Evolutionary conservation across 92 coral and sea anemone species (phyloP).

Genomic region (Isaurus tuberculatus): DNA sequence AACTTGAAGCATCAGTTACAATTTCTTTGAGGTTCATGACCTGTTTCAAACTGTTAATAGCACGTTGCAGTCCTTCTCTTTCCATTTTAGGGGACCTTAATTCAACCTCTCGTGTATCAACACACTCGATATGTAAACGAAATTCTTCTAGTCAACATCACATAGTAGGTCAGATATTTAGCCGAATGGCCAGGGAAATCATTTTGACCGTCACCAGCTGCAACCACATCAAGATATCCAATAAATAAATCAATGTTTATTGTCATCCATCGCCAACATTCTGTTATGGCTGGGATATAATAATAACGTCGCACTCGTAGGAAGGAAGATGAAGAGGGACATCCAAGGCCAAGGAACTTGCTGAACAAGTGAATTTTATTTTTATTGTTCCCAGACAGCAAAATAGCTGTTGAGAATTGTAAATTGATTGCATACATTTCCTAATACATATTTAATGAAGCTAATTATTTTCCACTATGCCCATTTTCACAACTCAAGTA

Average conservation of each 20-base stretch:
- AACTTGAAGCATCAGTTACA: not conserved
- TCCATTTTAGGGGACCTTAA: constrained; percentile 51
- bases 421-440: not conserved
- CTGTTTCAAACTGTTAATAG: not conserved
- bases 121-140: constrained; percentile 28
- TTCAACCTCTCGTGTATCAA: constrained; percentile 51
- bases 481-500: not conserved
- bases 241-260: constrained; percentile 12
- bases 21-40: not conserved
- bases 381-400: not conserved
- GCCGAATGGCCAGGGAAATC: constrained; percentile 55
- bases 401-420: not conserved
- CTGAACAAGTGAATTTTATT: not conserved
- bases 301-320: constrained; percentile 32
- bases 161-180: constrained; percentile 31
- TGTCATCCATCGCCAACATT: constrained; percentile 48
- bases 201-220: constrained; percentile 47
- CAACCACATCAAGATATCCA: constrained; percentile 35
- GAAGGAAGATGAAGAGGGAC: constrained; percentile 29
- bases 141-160: not conserved
- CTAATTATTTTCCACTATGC: constrained; percentile 1
- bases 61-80: constrained; percentile 36
- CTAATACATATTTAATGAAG: not conserved
- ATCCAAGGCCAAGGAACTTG: not conserved
- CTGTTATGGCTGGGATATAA: constrained; percentile 39